Percentiles rank a stretch among this genome's conserved stretches.
phyloP scores from a whole-genome alignment of 2,888 invertebrate genomes.

The Sesamia inferens region DNA sequence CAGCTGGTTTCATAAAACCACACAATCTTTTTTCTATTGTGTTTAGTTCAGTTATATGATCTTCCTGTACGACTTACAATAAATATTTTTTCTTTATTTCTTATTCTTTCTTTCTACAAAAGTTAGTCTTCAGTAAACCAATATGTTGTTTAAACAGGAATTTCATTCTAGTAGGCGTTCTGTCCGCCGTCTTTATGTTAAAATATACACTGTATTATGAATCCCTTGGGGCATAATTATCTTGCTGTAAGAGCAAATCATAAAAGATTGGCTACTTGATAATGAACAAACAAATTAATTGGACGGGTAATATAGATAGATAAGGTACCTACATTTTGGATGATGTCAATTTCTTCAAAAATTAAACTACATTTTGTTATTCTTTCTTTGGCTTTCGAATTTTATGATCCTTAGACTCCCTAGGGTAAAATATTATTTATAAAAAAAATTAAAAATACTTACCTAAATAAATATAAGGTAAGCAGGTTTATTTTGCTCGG shows the following conservation, averaged over 20 bases:
- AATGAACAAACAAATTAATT: slow-evolving; percentile 5
- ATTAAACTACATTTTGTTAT: neutral
- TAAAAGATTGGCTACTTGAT: slow-evolving; percentile 3
- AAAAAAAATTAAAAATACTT: too few relatives aligned
- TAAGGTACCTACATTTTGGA: neutral
- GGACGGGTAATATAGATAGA: neutral
- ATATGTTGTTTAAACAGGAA: neutral
- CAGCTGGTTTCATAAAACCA: too few relatives aligned
- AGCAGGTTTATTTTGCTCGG: neutral
- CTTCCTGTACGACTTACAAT: too few relatives aligned
- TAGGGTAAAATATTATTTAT: neutral
- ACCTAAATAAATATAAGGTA: too few relatives aligned
- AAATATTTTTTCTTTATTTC: too few relatives aligned
- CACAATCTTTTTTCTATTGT: too few relatives aligned
- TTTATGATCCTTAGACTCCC: neutral
- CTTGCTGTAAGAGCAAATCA: slow-evolving; percentile 5
- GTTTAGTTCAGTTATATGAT: too few relatives aligned
- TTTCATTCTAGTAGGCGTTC: neutral
- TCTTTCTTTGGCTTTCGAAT: neutral
- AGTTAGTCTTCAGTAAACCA: neutral
- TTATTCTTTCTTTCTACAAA: too few relatives aligned
- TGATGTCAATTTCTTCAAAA: neutral
- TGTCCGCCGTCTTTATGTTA: neutral
- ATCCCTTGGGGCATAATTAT: slow-evolving; percentile 21
- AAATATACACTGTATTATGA: slow-evolving; percentile 1